A percentile compares a stretch with the other conserved stretches of the same genome.
Evolutionary conservation across 2,797 vertebrate species (phyloP).

Genomic region (Mormyrops attenuatus): DNA sequence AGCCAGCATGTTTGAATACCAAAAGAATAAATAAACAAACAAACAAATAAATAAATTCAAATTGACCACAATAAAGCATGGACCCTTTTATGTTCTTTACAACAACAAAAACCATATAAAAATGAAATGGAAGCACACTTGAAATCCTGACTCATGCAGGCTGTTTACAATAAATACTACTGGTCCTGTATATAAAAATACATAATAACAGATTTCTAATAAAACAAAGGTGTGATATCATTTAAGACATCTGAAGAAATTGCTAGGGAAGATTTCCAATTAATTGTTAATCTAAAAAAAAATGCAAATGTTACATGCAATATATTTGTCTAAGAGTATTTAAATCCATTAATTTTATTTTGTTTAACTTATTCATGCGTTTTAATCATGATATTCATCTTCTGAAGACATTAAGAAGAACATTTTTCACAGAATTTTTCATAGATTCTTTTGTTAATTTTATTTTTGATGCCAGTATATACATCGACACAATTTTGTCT

Average conservation of each 20-base stretch:
- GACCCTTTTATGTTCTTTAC: neutral
- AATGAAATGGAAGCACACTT: neutral
- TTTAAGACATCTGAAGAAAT: neutral
- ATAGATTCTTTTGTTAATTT: neutral
- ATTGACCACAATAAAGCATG: neutral
- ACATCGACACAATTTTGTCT: constrained; percentile 39
- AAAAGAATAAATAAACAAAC: neutral
- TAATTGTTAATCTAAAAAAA: neutral
- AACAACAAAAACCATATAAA: neutral
- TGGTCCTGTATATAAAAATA: neutral
- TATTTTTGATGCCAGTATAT: constrained; percentile 33
- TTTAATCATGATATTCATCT: neutral
- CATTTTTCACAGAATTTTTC: neutral
- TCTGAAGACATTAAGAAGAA: neutral
- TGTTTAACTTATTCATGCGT: neutral
- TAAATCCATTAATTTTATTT: neutral
- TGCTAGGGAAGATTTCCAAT: neutral
- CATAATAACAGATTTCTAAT: no score
- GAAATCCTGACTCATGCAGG: neutral
- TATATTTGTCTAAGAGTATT: neutral
- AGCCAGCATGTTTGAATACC: neutral
- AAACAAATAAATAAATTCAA: neutral
- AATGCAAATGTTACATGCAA: neutral
- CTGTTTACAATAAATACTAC: neutral
- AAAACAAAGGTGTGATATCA: neutral